Evolutionary conservation across 2,797 vertebrate genomes (phyloP).

Genomic region (Triplophysa bombifrons): DNA sequence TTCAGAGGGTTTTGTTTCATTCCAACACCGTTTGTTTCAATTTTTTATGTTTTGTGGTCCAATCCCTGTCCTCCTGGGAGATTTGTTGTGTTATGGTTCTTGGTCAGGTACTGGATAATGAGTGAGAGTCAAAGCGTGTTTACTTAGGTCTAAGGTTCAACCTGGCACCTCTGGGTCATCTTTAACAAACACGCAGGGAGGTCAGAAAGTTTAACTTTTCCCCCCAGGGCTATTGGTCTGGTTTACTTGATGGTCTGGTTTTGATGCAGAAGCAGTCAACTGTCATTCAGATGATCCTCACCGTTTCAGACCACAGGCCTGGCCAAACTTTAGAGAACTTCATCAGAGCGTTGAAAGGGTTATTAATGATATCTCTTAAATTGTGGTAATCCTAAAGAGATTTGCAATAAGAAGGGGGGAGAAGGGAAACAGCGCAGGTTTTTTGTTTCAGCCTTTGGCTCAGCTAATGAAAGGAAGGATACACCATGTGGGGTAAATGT

Average conservation of each 20-base stretch:
- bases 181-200: constrained; percentile 47
- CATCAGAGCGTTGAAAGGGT: constrained; percentile 4
- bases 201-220: constrained; percentile 31
- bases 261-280: constrained; percentile 22
- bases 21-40: not conserved
- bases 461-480: constrained; percentile 61
- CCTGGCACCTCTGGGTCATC: constrained; percentile 28
- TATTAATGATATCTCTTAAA: constrained; percentile 27
- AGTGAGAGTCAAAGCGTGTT: constrained; percentile 26
- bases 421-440: constrained; percentile 39
- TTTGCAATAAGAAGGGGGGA: constrained; percentile 19
- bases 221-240: constrained; percentile 19
- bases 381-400: constrained; percentile 6
- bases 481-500: constrained; percentile 36
- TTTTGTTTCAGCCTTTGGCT: constrained; percentile 56
- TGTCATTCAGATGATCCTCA: constrained; percentile 8
- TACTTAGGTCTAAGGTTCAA: constrained; percentile 1
- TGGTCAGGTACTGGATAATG: not conserved
- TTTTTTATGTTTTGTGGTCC: not conserved
- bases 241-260: constrained; percentile 14
- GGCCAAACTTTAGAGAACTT: constrained; percentile 3
- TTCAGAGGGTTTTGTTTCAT: constrained; percentile 7
- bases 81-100: constrained; percentile 6
- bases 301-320: not conserved
- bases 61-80: constrained; percentile 6